Base-by-base conservation (phyloP, 2,113 vertebrate species). In the Embiotoca jacksoni region DNA sequence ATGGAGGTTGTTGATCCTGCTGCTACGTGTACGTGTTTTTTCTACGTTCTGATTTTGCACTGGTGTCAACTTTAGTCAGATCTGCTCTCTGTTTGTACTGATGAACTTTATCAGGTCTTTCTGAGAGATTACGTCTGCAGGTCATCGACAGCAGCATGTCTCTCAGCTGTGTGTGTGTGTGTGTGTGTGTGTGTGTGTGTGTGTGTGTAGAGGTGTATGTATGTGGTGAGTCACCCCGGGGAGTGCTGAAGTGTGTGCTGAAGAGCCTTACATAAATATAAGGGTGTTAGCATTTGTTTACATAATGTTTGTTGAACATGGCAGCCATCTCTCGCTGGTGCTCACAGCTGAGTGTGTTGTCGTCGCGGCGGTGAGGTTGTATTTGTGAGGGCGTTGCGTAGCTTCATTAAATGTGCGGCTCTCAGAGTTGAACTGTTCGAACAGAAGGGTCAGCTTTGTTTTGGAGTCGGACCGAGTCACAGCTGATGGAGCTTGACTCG, bases 181-280 rank as follows among this genome's bases (percentile, higher is more conserved):
- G 46, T 73, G 56, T 68, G 39, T 75, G 71, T 41, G 54, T 11
- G 44, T 68, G 50, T 73, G 62, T 78, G 67, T 52, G 60, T 52
- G 46, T 73, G 56, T 68, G 39, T 75, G 71, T 41, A 8, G 33
- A 33, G 11, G 67, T 76, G 52, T 73, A 3, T 61, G 64, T 60
- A 46, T 67, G 13, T 3, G 7, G 66, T 82, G 80, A 79, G 41
- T 87, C 80, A 75, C 5, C 59, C 64, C 35, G 66, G 31, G 75
- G 72, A 47, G 56, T 60, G 72, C 59, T 83, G 69, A 59, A 77
- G 71, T 76, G 70, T 70, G 65, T 35, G 52, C 14, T 81, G 78
- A 56, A 73, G 66, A 50, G 71, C n/a, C 6, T 88, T 84, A 82
- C 59, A 68, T 82, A 88, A 88, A 79, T 13, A 64, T 2, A 52